These are phyloP conservation scores for Lasioglossum villosulum DNA, from an alignment of 2,888 invertebrate species.

Conservation along the genomic window DNA sequence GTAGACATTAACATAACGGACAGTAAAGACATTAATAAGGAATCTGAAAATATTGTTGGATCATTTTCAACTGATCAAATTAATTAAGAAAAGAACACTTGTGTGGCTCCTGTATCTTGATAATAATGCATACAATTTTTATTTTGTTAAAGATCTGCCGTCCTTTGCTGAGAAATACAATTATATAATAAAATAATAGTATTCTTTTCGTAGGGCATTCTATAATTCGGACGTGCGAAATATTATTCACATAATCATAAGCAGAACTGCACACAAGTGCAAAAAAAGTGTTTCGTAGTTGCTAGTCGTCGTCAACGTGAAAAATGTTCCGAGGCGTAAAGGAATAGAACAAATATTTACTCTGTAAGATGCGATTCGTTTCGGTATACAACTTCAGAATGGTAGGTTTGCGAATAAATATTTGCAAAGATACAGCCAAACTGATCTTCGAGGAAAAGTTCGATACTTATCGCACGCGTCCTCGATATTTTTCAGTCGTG, in stretches of 20 bases:
- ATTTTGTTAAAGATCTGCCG: too few relatives aligned
- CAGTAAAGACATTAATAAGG: too few relatives aligned
- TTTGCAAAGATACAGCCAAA: not conserved
- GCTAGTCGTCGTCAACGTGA: not conserved
- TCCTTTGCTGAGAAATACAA: too few relatives aligned
- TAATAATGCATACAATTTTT: not conserved
- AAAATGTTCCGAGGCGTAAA: not conserved
- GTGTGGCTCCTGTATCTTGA: not conserved
- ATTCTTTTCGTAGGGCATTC: not conserved
- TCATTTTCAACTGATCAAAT: not conserved
- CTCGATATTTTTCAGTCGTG: not conserved
- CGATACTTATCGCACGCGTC: not conserved
- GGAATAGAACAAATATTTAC: not conserved
- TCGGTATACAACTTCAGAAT: not conserved
- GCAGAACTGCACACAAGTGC: not conserved
- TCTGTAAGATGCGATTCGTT: not conserved
- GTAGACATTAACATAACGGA: not conserved
- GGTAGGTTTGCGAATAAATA: not conserved
- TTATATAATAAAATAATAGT: not conserved
- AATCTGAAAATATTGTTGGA: not conserved
- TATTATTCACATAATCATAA: not conserved
- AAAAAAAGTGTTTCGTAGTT: not conserved
- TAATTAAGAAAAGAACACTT: not conserved
- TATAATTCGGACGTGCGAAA: not conserved
- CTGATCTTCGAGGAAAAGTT: slow-evolving; percentile 1